These are phyloP conservation scores for Drosophila affinis DNA, from an alignment of 2,888 invertebrate species.

Conservation along the genomic window DNA sequence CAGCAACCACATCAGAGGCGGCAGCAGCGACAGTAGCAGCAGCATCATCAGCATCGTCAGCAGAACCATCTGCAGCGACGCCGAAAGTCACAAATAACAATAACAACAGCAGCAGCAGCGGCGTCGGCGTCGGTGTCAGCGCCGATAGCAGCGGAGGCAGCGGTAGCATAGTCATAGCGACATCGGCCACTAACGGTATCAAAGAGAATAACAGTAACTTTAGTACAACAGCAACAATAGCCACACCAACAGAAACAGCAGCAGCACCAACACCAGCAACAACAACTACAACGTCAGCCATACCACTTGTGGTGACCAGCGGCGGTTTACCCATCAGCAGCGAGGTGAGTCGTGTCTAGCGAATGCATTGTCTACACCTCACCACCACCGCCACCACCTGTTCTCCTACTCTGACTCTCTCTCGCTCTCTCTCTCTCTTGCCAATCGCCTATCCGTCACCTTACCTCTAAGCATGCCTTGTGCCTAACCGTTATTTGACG, in stretches of 20 bases:
- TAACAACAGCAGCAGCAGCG: conserved; percentile 53
- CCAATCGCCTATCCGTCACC: conserved; percentile 10
- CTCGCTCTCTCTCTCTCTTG: conserved; percentile 1
- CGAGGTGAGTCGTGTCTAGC: conserved; percentile 67
- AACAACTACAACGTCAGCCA: conserved; percentile 63
- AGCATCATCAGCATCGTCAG: conserved; percentile 34
- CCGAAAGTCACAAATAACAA: conserved; percentile 63
- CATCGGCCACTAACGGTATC: conserved; percentile 82
- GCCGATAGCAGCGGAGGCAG: conserved; percentile 47
- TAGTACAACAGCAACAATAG: conserved; percentile 72
- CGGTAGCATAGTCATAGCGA: conserved; percentile 65
- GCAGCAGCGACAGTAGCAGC: conserved; percentile 35
- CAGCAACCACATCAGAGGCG: conserved; percentile 44
- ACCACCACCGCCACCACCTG: neutral
- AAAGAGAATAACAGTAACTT: conserved; percentile 83
- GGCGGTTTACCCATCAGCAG: conserved; percentile 62
- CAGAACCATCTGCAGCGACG: conserved; percentile 40
- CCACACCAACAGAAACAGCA: conserved; percentile 41
- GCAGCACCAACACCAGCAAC: conserved; percentile 36
- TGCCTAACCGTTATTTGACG: conserved; percentile 22
- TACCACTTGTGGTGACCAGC: conserved; percentile 78
- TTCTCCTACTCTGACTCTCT: conserved; percentile 9
- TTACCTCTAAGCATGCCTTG: conserved; percentile 29
- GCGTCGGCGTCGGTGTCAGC: conserved; percentile 20
- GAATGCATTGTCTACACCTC: conserved; percentile 7